Evolutionary conservation across 1,140 invertebrate genomes (phyloP).

Genomic region (Listronotus bonariensis): DNA sequence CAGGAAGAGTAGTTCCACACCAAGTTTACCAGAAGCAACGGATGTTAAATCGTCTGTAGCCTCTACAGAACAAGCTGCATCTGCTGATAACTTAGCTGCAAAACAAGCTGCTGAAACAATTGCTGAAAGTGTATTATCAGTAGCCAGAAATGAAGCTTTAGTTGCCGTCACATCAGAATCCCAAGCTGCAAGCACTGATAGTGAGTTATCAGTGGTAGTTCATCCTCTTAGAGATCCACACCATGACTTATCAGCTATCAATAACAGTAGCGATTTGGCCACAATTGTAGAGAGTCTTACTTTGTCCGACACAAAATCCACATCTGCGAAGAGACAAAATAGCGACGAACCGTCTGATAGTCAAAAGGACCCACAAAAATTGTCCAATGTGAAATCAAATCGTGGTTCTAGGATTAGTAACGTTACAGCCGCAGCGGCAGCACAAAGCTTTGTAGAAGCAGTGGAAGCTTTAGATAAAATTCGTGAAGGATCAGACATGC

Average conservation of each 20-base stretch:
- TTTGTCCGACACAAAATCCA: slow-evolving; percentile 60
- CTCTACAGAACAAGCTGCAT: slow-evolving; percentile 89
- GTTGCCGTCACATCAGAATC: slow-evolving; percentile 66
- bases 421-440: slow-evolving; percentile 44
- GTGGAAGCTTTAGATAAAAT: slow-evolving; percentile 68
- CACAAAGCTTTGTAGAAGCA: slow-evolving; percentile 59
- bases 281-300: slow-evolving; percentile 83
- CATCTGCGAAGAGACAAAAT: slow-evolving; percentile 47
- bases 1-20: slow-evolving; percentile 92
- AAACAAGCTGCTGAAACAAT: slow-evolving; percentile 92
- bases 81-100: slow-evolving; percentile 85
- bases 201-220: slow-evolving; percentile 64
- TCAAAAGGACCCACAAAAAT: slow-evolving; percentile 33
- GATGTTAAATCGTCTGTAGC: slow-evolving; percentile 76
- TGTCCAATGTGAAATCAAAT: slow-evolving; percentile 40
- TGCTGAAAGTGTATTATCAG: slow-evolving; percentile 82
- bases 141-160: slow-evolving; percentile 78
- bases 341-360: slow-evolving; percentile 44
- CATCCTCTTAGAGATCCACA: slow-evolving; percentile 65
- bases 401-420: slow-evolving; percentile 40
- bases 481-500: slow-evolving; percentile 68
- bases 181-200: slow-evolving; percentile 58
- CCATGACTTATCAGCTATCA: slow-evolving; percentile 68
- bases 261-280: slow-evolving; percentile 73
- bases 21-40: slow-evolving; percentile 85